Evolutionary conservation across 1,140 invertebrate species (phyloP).

Genomic region (Prorops nasuta): DNA sequence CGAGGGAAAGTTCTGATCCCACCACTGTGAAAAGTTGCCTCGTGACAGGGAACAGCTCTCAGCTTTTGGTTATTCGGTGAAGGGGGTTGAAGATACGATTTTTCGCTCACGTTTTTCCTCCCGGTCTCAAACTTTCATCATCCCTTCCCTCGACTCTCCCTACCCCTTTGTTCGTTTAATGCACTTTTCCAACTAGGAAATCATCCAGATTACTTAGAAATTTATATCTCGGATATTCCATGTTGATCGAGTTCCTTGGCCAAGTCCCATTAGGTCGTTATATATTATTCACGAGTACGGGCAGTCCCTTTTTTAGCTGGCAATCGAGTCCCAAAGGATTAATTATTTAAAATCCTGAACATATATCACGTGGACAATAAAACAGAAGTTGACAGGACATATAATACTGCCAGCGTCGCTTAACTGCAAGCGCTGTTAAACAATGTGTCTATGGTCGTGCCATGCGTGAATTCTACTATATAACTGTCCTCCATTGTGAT

Average conservation of each 20-base stretch:
- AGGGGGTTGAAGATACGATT: constrained; percentile 18
- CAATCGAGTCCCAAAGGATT: too few species aligned
- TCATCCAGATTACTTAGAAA: too few species aligned
- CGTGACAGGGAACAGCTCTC: constrained; percentile 6
- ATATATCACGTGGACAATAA: neutral
- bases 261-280: too few species aligned
- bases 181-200: too few species aligned
- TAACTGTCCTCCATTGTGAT: constrained; percentile 13
- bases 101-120: constrained; percentile 2
- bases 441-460: constrained; percentile 5
- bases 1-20: constrained; percentile 6
- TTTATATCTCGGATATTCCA: too few species aligned
- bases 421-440: constrained; percentile 19
- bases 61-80: constrained; percentile 9
- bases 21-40: constrained; percentile 1
- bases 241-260: too few species aligned
- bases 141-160: neutral
- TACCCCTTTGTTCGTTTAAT: too few species aligned
- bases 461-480: constrained; percentile 2
- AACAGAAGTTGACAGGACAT: neutral
- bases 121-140: neutral
- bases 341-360: neutral
- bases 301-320: too few species aligned
- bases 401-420: constrained; percentile 6
- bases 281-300: too few species aligned